Evolutionary conservation across 2,797 vertebrate species (phyloP).

Genomic region (Antrozous pallidus): DNA sequence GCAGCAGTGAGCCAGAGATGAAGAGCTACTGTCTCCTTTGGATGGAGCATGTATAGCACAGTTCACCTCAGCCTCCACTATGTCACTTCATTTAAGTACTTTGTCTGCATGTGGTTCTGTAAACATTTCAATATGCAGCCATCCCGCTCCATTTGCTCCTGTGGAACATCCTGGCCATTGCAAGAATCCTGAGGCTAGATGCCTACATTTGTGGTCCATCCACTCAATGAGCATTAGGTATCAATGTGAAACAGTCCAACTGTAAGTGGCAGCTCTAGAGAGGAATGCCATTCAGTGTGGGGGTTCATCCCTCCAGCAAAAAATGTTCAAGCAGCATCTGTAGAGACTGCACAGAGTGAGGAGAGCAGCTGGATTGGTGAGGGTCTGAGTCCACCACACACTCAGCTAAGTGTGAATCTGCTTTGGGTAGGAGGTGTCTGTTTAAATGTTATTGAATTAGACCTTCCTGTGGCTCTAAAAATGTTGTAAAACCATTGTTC

Average conservation of each 20-base stretch:
- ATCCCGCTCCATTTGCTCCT: background rate
- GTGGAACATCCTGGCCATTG: background rate
- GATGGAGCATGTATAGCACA: fast-evolving
- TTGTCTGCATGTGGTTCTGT: background rate
- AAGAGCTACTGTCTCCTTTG: fast-evolving
- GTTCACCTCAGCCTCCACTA: background rate
- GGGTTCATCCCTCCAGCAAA: background rate
- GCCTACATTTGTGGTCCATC: background rate
- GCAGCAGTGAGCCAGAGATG: background rate
- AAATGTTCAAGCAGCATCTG: background rate
- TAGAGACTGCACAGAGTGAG: background rate
- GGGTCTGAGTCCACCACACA: background rate
- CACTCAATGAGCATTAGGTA: background rate
- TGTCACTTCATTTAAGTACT: background rate
- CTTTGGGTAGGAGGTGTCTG: background rate
- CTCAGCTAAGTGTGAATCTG: background rate
- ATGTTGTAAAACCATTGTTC: background rate
- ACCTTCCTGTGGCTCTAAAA: background rate
- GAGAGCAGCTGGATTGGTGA: too few relatives aligned
- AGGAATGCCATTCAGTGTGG: background rate
- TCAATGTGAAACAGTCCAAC: background rate
- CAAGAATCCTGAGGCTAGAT: background rate
- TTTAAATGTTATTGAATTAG: background rate
- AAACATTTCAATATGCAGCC: background rate
- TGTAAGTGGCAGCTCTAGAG: background rate